A percentile compares a stretch with the other conserved stretches of the same genome.
Evolutionary conservation across 2,888 invertebrate species (phyloP).

Genomic region (Archips xylosteana): DNA sequence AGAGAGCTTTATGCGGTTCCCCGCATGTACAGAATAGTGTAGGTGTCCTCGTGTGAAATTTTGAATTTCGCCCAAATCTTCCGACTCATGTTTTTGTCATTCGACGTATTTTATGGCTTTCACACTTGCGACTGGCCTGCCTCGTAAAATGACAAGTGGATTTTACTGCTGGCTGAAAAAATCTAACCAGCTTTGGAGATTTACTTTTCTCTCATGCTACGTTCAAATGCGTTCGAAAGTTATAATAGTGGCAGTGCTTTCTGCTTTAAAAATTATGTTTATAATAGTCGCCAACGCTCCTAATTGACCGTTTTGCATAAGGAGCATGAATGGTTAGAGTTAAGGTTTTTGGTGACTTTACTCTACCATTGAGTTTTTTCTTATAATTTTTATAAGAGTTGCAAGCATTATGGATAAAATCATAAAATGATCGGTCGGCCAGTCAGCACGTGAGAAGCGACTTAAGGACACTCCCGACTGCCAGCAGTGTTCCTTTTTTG

Average conservation of each 20-base stretch:
- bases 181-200: slow-evolving; percentile 26
- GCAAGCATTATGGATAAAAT: neutral
- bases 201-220: slow-evolving; percentile 4
- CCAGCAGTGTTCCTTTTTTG: slow-evolving; percentile 67
- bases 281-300: neutral
- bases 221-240: slow-evolving; percentile 18
- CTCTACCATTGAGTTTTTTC: neutral
- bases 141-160: slow-evolving; percentile 56
- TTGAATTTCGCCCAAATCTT: slow-evolving; percentile 78
- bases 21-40: slow-evolving; percentile 77
- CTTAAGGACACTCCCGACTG: slow-evolving; percentile 55
- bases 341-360: too few species aligned
- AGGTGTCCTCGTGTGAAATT: slow-evolving; percentile 74
- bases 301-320: too few species aligned
- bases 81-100: slow-evolving; percentile 63
- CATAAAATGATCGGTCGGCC: neutral
- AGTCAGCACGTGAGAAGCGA: slow-evolving; percentile 28
- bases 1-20: slow-evolving; percentile 81
- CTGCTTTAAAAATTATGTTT: neutral
- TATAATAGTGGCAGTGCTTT: neutral
- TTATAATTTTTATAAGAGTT: neutral
- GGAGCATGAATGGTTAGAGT: too few species aligned
- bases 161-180: slow-evolving; percentile 42
- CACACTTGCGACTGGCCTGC: slow-evolving; percentile 61
- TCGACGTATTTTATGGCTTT: slow-evolving; percentile 59